These are phyloP conservation scores for Onthophagus taurus DNA, from an alignment of 1,140 invertebrate genomes.

Conservation along the genomic window DNA sequence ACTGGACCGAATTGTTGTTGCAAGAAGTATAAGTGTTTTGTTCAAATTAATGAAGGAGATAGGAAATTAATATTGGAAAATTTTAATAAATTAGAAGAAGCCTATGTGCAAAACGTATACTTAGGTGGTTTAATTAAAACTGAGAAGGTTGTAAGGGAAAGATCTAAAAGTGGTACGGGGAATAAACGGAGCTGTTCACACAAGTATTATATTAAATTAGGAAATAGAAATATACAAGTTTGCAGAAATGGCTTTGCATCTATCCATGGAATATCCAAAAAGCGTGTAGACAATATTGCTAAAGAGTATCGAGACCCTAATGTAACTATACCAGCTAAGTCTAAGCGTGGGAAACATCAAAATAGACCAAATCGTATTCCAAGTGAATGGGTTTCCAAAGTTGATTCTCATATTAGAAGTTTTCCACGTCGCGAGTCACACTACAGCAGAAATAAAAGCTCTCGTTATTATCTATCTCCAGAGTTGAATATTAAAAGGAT, in stretches of 20 bases:
- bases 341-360: slow-evolving; percentile 9
- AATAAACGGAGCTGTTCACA: no score
- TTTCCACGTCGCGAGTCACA: slow-evolving; percentile 15
- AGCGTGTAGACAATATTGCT: slow-evolving; percentile 11
- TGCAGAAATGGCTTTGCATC: slow-evolving; percentile 14
- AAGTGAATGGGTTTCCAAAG: slow-evolving; percentile 8
- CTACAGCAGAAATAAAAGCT: slow-evolving; percentile 16
- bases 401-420: slow-evolving; percentile 9
- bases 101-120: no score
- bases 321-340: slow-evolving; percentile 5
- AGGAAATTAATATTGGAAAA: no score
- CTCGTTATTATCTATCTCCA: slow-evolving; percentile 16
- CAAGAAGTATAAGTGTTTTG: no score
- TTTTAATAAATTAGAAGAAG: no score
- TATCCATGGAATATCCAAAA: slow-evolving; percentile 9
- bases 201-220: no score
- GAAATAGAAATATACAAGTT: no score
- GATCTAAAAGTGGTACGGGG: no score
- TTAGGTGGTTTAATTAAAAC: no score
- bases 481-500: slow-evolving; percentile 16
- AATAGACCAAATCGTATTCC: slow-evolving; percentile 10
- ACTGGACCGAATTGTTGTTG: no score
- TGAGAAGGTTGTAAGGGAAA: no score
- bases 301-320: slow-evolving; percentile 8
- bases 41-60: no score